These are phyloP conservation scores for Peromyscus californicus DNA, from an alignment of 2,113 vertebrate species.

Conservation along the genomic window DNA sequence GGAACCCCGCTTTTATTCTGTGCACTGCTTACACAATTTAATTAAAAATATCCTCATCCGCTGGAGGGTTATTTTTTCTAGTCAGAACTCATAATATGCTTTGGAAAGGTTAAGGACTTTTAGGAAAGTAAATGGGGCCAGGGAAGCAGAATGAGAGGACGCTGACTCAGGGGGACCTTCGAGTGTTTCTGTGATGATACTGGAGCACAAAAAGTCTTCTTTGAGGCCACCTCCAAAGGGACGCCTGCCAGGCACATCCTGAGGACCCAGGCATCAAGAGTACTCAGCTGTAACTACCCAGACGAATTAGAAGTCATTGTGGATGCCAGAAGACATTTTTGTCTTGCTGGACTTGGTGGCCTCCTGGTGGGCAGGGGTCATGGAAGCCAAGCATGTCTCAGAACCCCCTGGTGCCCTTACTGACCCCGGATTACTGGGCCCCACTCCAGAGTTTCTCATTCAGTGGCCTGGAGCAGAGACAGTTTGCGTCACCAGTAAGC, in stretches of 20 bases:
- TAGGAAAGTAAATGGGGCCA: background rate
- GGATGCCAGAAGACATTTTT: background rate
- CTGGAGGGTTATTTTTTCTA: conserved; percentile 46
- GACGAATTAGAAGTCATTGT: background rate
- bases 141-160: background rate
- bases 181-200: background rate
- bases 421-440: background rate
- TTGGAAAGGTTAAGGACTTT: conserved; percentile 41
- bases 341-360: background rate
- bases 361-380: background rate
- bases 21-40: conserved; percentile 55
- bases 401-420: background rate
- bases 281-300: background rate
- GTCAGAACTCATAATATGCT: conserved; percentile 31
- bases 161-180: background rate
- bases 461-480: background rate
- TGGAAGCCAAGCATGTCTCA: background rate
- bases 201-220: background rate
- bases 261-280: background rate
- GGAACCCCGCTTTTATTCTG: conserved; percentile 33
- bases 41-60: conserved; percentile 60
- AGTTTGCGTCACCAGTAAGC: background rate
- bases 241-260: background rate
- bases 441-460: background rate
- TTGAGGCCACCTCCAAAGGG: background rate